Percentiles rank a stretch among this genome's conserved stretches.
Conservation (phyloP, 2,797 vertebrate species). For the Crenichthys baileyi region DNA sequence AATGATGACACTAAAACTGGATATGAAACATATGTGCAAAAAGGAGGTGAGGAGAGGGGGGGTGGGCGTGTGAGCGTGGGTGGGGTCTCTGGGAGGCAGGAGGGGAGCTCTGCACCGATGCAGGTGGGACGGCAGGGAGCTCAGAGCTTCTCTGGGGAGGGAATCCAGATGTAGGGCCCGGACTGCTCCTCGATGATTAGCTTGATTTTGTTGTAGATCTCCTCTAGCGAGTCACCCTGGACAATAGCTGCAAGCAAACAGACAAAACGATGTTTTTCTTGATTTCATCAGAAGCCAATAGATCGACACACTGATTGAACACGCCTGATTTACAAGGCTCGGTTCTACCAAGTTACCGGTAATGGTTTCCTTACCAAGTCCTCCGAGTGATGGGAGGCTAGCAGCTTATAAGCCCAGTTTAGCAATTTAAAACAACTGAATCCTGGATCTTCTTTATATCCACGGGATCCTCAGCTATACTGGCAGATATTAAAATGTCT, state of each 20-base stretch:
- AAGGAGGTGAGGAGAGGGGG: constrained; percentile 86
- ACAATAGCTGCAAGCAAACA: constrained; percentile 88
- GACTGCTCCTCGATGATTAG: constrained; percentile 99
- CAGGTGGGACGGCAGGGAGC: constrained; percentile 74
- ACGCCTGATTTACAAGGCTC: background rate
- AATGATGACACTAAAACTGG: constrained; percentile 99
- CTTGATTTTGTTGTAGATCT: constrained; percentile 99
- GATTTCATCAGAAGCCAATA: background rate
- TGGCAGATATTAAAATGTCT: background rate
- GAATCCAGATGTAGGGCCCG: constrained; percentile 99
- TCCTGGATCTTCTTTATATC: no score
- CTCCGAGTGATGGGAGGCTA: no score
- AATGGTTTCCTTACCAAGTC: no score
- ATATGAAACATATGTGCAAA: constrained; percentile 98
- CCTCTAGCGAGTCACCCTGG: constrained; percentile 99
- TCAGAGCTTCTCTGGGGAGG: constrained; percentile 99
- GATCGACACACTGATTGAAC: no score
- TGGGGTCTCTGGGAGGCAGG: constrained; percentile 84
- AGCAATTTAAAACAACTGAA: background rate
- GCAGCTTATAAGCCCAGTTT: no score
- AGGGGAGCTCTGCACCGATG: constrained; percentile 62
- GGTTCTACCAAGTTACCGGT: background rate
- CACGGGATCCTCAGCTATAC: no score
- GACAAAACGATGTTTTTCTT: background rate
- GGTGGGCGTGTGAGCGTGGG: constrained; percentile 83